Percentiles rank a stretch among this genome's conserved stretches.
Conservation (phyloP, 2,888 invertebrate genomes). For the Elegia similella region DNA sequence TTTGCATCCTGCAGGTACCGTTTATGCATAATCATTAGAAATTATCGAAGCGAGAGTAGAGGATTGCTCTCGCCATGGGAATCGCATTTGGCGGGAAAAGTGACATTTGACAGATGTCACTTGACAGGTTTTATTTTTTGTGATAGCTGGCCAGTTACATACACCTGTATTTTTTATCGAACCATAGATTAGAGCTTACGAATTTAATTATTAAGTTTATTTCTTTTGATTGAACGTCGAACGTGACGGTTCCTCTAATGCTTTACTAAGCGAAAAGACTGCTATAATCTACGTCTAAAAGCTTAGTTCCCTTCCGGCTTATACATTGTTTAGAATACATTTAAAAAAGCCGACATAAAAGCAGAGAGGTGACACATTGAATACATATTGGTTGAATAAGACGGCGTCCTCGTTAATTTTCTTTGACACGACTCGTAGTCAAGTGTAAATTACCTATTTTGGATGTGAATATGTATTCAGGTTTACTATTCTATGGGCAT, state of each 20-base stretch:
- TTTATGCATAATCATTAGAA: slow-evolving; percentile 76
- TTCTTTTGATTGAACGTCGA: slow-evolving; percentile 32
- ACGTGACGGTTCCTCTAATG: slow-evolving; percentile 63
- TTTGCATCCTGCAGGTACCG: slow-evolving; percentile 70
- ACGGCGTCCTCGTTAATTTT: slow-evolving; percentile 7
- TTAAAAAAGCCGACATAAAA: slow-evolving; percentile 5
- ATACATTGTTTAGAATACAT: slow-evolving; percentile 2
- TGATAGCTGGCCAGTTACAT: slow-evolving; percentile 17
- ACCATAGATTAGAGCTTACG: slow-evolving; percentile 22
- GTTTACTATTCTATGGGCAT: slow-evolving; percentile 52
- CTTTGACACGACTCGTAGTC: slow-evolving; percentile 5
- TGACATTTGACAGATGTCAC: slow-evolving; percentile 59
- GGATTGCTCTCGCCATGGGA: slow-evolving; percentile 60
- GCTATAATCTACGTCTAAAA: slow-evolving; percentile 48
- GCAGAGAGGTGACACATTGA: slow-evolving; percentile 1
- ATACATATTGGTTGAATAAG: slow-evolving; percentile 1
- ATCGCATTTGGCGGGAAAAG: slow-evolving; percentile 64
- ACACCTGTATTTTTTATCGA: slow-evolving; percentile 1
- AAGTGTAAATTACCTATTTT: slow-evolving; percentile 6
- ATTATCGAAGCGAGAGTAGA: slow-evolving; percentile 66
- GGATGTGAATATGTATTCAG: slow-evolving; percentile 20
- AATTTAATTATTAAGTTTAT: slow-evolving; percentile 21
- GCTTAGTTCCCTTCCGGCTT: slow-evolving; percentile 15
- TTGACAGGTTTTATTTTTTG: slow-evolving; percentile 29
- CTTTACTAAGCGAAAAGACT: slow-evolving; percentile 55